Percentiles rank a stretch among this genome's conserved stretches.
These are phyloP conservation scores for Drosophila neocordata DNA, from an alignment of 1,140 invertebrate genomes.

Conservation along the genomic window DNA sequence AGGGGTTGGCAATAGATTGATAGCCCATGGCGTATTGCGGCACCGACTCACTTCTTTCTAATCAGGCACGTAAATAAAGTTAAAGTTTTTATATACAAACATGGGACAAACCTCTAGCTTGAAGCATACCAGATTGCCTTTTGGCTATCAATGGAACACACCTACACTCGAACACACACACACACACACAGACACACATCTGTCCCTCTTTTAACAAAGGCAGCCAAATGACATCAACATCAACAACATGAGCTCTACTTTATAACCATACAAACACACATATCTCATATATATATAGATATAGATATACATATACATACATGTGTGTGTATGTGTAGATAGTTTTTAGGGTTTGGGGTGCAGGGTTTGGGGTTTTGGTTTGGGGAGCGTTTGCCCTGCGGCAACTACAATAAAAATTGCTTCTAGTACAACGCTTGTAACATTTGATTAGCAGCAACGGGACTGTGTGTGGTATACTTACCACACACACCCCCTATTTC, in stretches of 20 bases:
- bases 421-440: constrained; percentile 60
- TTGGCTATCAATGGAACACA: constrained; percentile 62
- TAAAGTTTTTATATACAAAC: constrained; percentile 60
- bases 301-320: background rate
- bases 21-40: constrained; percentile 34
- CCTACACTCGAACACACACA: constrained; percentile 26
- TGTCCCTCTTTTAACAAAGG: constrained; percentile 49
- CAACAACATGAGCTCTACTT: constrained; percentile 38
- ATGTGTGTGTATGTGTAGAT: constrained; percentile 9
- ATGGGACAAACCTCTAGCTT: constrained; percentile 11
- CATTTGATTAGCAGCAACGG: constrained; percentile 73
- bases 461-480: constrained; percentile 1
- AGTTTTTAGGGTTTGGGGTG: background rate
- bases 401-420: constrained; percentile 74
- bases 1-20: constrained; percentile 44
- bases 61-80: constrained; percentile 81
- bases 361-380: constrained; percentile 10
- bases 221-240: constrained; percentile 69
- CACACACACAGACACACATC: background rate
- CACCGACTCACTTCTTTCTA: constrained; percentile 51
- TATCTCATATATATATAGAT: constrained; percentile 33
- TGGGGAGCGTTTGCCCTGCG: constrained; percentile 41
- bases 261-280: constrained; percentile 46
- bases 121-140: constrained; percentile 43
- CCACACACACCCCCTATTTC: background rate